Base-by-base conservation (phyloP, 2,797 vertebrate species). In the Tenualosa ilisha region DNA sequence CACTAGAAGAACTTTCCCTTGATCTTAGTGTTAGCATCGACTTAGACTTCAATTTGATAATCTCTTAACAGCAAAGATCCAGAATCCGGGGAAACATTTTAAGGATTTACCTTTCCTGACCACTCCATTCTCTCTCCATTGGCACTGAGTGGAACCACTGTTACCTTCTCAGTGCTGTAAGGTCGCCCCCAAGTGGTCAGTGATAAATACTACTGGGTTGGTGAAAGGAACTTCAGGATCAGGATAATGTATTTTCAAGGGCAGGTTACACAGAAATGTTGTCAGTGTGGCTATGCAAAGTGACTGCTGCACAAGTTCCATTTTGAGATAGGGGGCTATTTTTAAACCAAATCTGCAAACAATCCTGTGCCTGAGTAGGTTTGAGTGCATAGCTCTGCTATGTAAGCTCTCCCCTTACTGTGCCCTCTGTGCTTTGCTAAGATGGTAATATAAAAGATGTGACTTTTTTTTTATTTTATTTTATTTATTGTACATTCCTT, bases 191-290 rank as follows among this genome's bases (percentile, higher is more conserved):
- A 13, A 17, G 31, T 75, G 68, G 68, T 43, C 26, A 37, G 37
- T 75, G 15, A 75, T 40, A 20, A 37, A 75, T 17, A 75, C 26
- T 75, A 75, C 68, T 15, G 17, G 68, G 12, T 43, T 13, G 31
- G 8, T 43, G 31, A 5, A 40, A 65, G 11, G 11, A 75, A 75
- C 68, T 31, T 31, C 31, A 31, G 31, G 31, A 15, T 40, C 37
- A 17, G 17, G 31, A 75, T 75, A 75, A 75, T 72, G 68, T 75
- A 15, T 75, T 31, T 75, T 12, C 68, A 75, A 75, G 68, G 68
- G 13, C 68, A 75, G 20, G 31, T 17, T 75, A 43, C 68, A 75
- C 31, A 15, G 68, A 75, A 75, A 43, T 75, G 43, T 75, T 17
- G 68, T 17, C 31, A 37, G 68, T 40, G 68, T 17, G 68, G 68